Conservation (phyloP, 2,888 invertebrate species). For the Lepidochrysops patricia region DNA sequence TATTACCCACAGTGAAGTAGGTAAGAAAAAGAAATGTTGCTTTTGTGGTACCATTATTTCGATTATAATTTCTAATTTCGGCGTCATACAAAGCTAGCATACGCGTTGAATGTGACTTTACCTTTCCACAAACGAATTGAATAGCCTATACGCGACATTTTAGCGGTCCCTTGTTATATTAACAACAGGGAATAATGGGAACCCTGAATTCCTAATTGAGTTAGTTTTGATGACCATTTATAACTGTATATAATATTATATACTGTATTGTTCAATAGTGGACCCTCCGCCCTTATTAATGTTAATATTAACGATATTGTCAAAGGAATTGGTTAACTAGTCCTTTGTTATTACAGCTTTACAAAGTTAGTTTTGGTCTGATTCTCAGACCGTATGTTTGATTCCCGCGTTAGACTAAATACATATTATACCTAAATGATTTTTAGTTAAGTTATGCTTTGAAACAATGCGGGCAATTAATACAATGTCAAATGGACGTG, state of each 20-base stretch:
- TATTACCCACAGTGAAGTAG: no score
- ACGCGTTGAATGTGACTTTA: no score
- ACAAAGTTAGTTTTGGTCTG: neutral
- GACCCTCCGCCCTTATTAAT: neutral
- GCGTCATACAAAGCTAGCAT: no score
- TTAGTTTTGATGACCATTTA: neutral
- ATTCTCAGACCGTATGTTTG: neutral
- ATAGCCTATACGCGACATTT: neutral
- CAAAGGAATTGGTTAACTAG: neutral
- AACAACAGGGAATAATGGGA: neutral
- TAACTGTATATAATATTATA: neutral
- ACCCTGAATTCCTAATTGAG: constrained; percentile 1
- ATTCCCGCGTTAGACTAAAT: no score
- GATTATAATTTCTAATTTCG: no score
- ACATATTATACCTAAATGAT: no score
- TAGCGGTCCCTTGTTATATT: neutral
- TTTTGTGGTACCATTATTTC: no score
- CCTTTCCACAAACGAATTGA: no score
- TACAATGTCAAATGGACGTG: no score
- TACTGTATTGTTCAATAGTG: neutral
- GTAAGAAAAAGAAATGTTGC: no score
- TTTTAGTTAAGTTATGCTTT: no score
- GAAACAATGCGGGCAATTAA: no score
- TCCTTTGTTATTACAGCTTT: neutral
- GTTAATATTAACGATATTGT: neutral